Evolutionary conservation across 2,888 invertebrate genomes (phyloP), one percentile per base, ranked within the genome.

Genomic region (Zaprionus obscuricornis): DNA sequence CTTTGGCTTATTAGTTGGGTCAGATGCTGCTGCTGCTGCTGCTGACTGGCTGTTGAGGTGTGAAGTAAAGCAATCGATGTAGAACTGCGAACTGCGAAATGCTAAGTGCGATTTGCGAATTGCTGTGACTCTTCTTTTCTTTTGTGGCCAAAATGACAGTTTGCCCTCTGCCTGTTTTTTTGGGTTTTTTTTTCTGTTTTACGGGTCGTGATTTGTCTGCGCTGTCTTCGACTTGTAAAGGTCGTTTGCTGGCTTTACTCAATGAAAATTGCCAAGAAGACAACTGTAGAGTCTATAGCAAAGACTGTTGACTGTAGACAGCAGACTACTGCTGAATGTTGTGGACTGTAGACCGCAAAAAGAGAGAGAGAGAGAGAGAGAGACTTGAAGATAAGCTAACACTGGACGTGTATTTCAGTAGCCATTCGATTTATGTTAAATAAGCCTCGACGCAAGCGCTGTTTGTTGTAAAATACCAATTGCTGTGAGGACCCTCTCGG

Each of bases 391-490:
- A 72, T 68, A 68, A 68, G 68, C 39, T 5, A 17, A 16, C 22
- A 20, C 43, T 58, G 56, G 24, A 55, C 55, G 84, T 84, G 88
- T 86, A 86, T 87, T 86, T 66, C 87, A 87, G 88, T 86, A 86
- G 86, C 86, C 73, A 66, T 63, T 70, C 84, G 79, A 86, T 87
- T 87, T 86, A 87, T 86, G 88, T 86, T 86, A 86, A 86, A 86
- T 87, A 86, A 81, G 81, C 77, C 49, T 66, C 65, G 71, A 77
- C 60, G 84, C 79, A 58, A 66, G 84, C 72, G 52, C 64, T 56
- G 77, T 66, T 81, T 81, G 72, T 81, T 82, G 85, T 85, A 81
- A 86, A 86, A 85, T 86, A 82, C 82, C 86, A 82, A 82, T 82
- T 82, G 82, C 78, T 55, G 46, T 16, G 36, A 11, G 27, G 11